These are phyloP conservation scores for Delphinus delphis DNA, from an alignment of 2,113 vertebrate species.

Conservation along the genomic window DNA sequence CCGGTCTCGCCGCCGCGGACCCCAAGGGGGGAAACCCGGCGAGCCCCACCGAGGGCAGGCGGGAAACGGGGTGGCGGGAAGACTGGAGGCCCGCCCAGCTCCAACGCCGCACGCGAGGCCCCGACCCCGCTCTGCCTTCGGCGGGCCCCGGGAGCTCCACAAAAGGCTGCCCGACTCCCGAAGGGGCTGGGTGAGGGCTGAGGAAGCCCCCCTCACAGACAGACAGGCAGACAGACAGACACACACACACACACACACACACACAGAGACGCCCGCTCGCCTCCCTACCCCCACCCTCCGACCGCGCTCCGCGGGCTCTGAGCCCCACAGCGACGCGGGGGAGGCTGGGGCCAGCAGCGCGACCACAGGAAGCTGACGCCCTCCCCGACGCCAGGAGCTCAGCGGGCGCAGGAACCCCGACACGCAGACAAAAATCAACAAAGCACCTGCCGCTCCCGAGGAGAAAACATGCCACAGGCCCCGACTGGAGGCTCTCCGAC, in stretches of 20 bases:
- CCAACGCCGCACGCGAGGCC: neutral
- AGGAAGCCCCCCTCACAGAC: too few relatives aligned
- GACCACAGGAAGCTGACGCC: neutral
- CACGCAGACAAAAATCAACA: slow-evolving; percentile 48
- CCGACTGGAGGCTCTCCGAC: neutral
- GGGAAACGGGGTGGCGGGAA: slow-evolving; percentile 46
- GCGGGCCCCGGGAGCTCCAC: neutral
- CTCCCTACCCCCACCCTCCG: neutral
- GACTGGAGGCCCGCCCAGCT: neutral
- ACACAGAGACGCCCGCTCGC: neutral
- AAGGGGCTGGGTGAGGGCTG: neutral
- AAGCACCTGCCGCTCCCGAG: slow-evolving; percentile 22
- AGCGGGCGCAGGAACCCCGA: neutral
- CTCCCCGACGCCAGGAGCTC: slow-evolving; percentile 7
- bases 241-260: neutral
- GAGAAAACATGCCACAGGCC: slow-evolving; percentile 31
- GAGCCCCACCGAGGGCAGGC: neutral
- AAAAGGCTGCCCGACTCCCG: neutral
- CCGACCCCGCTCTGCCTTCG: neutral
- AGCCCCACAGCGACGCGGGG: neutral
- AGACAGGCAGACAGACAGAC: neutral
- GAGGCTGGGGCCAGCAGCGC: neutral
- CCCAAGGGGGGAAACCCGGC: neutral
- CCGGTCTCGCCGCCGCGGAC: neutral
- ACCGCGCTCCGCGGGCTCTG: neutral